Evolutionary conservation across 2,113 vertebrate species (phyloP), one percentile per base, ranked within the genome.

Genomic region (Acanthochromis polyacanthus): DNA sequence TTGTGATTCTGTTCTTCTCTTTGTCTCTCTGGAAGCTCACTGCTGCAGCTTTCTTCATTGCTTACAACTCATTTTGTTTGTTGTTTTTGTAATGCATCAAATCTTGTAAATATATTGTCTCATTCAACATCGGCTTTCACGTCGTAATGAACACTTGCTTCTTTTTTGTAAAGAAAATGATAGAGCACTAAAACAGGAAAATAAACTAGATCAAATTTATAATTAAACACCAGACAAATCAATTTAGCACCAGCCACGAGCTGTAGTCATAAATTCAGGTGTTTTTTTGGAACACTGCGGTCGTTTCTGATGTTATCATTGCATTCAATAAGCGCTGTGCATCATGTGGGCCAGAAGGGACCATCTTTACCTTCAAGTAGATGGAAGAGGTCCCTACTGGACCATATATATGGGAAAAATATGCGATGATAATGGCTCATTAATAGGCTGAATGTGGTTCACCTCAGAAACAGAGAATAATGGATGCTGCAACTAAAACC

Each of bases 111-210:
- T 55, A 17, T 17, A 82, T 46, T 51, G 3, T 32, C 16, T 59
- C 15, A 65, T 80, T 63, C 16, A 55, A 8, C 57, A 7, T 72
- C 63, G n/a, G 40, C 75, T 78, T 22, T 7, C 20, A 28, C 22
- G 56, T 40, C 67, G 11, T 59, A 64, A 22, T 30, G 10, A 57
- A 43, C 10, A 57, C 7, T 10, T 5, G 6, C 19, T 62, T 32
- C 9, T 48, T 60, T 52, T 51, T 20, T 10, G 2, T 11, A 55
- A 11, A 36, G 3, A 25, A n/a, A 73, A 63, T 20, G 23, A 25
- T 15, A 36, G 30, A 22, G 51, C 0, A 56, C 46, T n/a, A 19
- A 36, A 43, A 46, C 1, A 55, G 15, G 14, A 60, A 48, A 48
- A 61, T 14, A 58, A 71, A 51, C 43, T 12, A 7, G 6, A 51